These are phyloP conservation scores for Apistogramma diplotaenia DNA, from an alignment of 2,113 vertebrate genomes.

Conservation along the genomic window DNA sequence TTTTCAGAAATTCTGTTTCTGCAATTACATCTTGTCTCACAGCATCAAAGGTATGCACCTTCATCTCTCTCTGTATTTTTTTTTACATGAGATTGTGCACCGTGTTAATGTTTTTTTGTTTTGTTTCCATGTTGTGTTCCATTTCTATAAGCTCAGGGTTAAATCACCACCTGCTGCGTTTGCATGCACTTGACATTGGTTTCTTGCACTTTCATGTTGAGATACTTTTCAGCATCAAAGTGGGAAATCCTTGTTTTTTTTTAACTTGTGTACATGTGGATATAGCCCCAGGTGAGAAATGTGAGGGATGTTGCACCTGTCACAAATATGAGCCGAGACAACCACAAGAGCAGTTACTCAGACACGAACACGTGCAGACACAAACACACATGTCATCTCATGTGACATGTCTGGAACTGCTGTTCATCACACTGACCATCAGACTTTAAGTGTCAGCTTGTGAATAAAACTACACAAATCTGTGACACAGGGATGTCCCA, in stretches of 20 bases:
- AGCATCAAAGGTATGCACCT: neutral
- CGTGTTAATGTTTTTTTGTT: neutral
- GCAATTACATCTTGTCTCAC: neutral
- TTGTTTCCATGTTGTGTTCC: too few relatives aligned
- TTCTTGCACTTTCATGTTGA: neutral
- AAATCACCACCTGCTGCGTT: neutral
- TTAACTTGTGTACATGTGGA: neutral
- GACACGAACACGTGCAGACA: neutral
- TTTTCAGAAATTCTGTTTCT: neutral
- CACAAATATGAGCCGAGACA: constrained; percentile 29
- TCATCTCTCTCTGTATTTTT: neutral
- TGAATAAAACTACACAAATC: constrained; percentile 20
- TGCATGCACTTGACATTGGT: neutral
- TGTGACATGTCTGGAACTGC: constrained; percentile 39
- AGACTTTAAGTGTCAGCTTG: constrained; percentile 1
- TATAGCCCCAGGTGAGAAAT: neutral
- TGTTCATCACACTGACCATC: constrained; percentile 21
- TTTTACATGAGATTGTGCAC: neutral
- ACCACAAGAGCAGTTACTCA: constrained; percentile 4
- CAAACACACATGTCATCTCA: constrained; percentile 13
- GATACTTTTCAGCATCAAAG: neutral
- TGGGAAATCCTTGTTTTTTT: neutral
- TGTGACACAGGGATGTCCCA: neutral
- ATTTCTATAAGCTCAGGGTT: neutral
- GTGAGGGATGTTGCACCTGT: constrained; percentile 19